Base-by-base conservation (phyloP, 2,113 vertebrate genomes). In the Benitochromis conjunctus region DNA sequence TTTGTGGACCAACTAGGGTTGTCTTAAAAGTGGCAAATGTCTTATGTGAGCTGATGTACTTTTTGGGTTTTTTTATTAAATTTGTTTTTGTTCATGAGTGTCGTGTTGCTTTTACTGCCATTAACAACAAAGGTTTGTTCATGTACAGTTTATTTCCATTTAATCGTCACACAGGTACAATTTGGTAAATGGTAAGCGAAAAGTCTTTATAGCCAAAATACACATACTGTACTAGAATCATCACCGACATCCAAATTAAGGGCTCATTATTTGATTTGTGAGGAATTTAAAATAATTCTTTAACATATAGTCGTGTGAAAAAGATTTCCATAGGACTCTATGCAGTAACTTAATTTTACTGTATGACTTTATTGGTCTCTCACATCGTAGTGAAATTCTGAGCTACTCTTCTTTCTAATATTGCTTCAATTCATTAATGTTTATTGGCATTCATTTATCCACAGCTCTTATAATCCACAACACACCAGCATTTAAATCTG, bases 1-100 rank as follows among this genome's bases (percentile, higher is more conserved):
- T 83, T 88, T 87, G 86, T 88, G 87, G 88, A 90, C 85, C 88
- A 88, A 90, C 54, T 71, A 80, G 89, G 82, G 80, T 86, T 82
- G 85, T 87, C 86, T 58, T 87, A 3, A 81, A 64, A 58, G 79
- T 81, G 84, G 86, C 56, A 60, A 56, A 53, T 87, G 84, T 93
- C 80, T 85, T 34, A 21, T 83, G 79, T 88, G 58, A 82, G 4
- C 58, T 80, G 38, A 48, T 89, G 83, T 86, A 74, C 19, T 56
- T 77, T 79, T 1, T 34, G 4, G 74, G 57, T 81, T 43, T 41
- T 38, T 38, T 84, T 19, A 90, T 79, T 90, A 94, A 94, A 91
- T 80, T 48, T 90, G 89, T 76, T 90, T 81, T 89, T 77, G 62
- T 58, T 90, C 82, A 80, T 12, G 3, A 56, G 1, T 58, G 26